These are phyloP conservation scores for Globodera rostochiensis DNA, from an alignment of 1,140 invertebrate genomes.

Conservation along the genomic window DNA sequence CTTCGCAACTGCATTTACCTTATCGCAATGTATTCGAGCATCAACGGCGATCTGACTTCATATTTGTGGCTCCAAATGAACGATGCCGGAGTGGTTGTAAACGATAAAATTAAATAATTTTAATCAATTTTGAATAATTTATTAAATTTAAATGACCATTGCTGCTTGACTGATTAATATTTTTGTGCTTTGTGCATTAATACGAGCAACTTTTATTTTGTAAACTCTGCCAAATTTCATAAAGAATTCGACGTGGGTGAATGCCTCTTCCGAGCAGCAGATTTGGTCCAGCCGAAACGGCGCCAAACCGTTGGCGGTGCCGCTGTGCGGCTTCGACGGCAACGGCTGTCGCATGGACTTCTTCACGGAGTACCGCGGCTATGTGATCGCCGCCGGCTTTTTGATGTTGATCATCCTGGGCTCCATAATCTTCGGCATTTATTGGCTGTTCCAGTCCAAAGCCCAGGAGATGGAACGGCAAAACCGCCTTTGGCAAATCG, in stretches of 20 bases:
- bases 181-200: too few species aligned
- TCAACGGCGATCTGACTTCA: not conserved
- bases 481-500: not conserved
- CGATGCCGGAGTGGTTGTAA: not conserved
- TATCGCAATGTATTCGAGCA: not conserved
- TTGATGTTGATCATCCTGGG: constrained; percentile 26
- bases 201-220: too few species aligned
- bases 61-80: constrained; percentile 1
- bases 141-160: too few species aligned
- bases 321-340: constrained; percentile 44
- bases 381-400: constrained; percentile 32
- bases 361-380: constrained; percentile 2
- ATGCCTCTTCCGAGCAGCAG: constrained; percentile 30
- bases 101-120: not conserved
- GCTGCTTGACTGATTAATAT: too few species aligned
- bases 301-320: constrained; percentile 34
- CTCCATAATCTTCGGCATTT: not conserved
- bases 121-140: too few species aligned
- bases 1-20: not conserved
- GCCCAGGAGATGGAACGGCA: not conserved
- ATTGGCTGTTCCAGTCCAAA: not conserved
- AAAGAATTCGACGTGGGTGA: constrained; percentile 27
- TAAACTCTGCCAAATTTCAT: not conserved
- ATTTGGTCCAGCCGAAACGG: constrained; percentile 43
- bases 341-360: constrained; percentile 37